Evolutionary conservation across 1,140 invertebrate species (phyloP), one percentile per base, ranked within the genome.

Genomic region (Leucophenga varia): DNA sequence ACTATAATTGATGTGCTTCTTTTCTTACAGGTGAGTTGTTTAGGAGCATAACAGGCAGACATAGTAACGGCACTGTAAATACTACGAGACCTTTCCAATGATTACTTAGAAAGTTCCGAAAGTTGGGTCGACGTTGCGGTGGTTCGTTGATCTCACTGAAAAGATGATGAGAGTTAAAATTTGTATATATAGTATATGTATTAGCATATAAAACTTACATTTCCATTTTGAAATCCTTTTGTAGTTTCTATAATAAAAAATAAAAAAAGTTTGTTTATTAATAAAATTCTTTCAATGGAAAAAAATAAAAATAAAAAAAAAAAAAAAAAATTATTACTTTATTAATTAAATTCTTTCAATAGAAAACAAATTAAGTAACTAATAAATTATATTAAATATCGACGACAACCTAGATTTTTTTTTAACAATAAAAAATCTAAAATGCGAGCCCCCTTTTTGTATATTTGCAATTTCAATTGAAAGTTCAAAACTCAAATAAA

Each of bases 81-180:
- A 85, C 79, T 6, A 86, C 65, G 0, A 85, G 54, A 3, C 82
- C 81, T 58, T 80, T 83, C 85, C 85, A 87, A 54, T 86, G 86
- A 28, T 61, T 64, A 14, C 55, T 4, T 28, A 67, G 45, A 54
- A 75, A 71, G 19, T 52, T 52, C 17, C 50, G 42, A 22, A 44
- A 55, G 20, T 50, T 56, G 7, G 47, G 36, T 2, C 43, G 50
- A 4, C 54, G 52, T 8, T 59, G 53, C 8, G 50, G 36, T 12
- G 56, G 49, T 32, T 69, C 64, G 5, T 48, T 54, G 18, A 54
- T 55, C 57, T 72, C 68, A 38, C 68, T 72, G 25, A 13, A 21
- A 34, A 20, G 16, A 39, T 34, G 42, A 21, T 12, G 7, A 41
- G 35, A 17, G 40, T 16, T 28, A 28, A 46, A 22, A 25, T 10